A percentile compares a stretch with the other conserved stretches of the same genome.
Conservation (phyloP, 2,113 vertebrate species). For the Aplodontia rufa region DNA sequence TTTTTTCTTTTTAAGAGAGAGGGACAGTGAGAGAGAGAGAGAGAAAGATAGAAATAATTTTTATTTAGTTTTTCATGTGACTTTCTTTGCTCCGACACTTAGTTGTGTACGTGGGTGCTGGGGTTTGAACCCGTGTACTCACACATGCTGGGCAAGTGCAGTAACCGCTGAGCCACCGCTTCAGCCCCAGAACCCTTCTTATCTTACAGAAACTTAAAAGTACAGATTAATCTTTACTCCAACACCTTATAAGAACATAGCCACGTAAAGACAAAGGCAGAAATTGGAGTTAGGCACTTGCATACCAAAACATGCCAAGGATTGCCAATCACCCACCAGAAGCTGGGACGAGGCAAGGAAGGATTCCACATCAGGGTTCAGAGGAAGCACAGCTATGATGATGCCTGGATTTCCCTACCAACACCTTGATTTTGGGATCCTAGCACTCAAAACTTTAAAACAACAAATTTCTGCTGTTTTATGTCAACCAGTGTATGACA, state of each 20-base stretch:
- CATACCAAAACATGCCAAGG: background rate
- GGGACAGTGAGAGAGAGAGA: no score
- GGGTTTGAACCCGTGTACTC: no score
- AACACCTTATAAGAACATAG: background rate
- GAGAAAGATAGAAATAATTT: no score
- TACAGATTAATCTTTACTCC: background rate
- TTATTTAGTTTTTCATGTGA: no score
- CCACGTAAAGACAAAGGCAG: background rate
- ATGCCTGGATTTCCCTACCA: background rate
- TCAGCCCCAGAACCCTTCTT: no score
- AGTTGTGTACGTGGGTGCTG: no score
- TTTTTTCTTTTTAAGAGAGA: no score
- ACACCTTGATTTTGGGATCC: background rate
- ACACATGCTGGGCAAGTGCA: no score
- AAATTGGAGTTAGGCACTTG: background rate
- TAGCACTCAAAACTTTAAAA: background rate
- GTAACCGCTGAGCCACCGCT: no score
- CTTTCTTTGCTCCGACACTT: no score
- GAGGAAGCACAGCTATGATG: accelerated
- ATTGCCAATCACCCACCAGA: background rate
- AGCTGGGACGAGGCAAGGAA: background rate
- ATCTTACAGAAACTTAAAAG: no score
- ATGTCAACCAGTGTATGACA: background rate
- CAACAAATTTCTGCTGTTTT: background rate
- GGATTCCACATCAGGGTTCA: background rate